phyloP scores from a whole-genome alignment of 2,888 invertebrate genomes.

The Cheilosia vernalis region DNA sequence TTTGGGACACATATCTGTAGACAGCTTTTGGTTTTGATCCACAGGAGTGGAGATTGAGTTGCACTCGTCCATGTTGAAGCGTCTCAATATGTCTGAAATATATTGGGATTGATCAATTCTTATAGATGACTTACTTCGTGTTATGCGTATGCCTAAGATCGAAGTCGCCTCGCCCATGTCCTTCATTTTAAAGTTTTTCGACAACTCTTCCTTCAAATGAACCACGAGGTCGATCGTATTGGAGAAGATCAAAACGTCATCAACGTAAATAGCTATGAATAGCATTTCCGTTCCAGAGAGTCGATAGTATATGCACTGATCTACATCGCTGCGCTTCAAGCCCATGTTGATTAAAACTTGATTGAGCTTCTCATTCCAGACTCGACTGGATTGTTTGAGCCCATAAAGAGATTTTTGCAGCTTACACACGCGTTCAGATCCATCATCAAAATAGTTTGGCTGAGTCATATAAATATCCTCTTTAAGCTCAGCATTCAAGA shows the following conservation, averaged over 20 bases:
- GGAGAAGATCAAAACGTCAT: constrained; percentile 52
- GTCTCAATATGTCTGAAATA: constrained; percentile 48
- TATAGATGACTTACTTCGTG: constrained; percentile 37
- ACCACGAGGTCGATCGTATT: constrained; percentile 31
- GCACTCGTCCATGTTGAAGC: constrained; percentile 40
- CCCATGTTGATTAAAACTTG: constrained; percentile 36
- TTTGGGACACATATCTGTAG: constrained; percentile 58
- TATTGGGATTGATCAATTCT: constrained; percentile 59
- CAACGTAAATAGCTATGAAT: constrained; percentile 57
- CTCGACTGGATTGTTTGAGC: constrained; percentile 47
- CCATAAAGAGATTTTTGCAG: constrained; percentile 70
- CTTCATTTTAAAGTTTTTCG: constrained; percentile 48
- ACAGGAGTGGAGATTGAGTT: constrained; percentile 15
- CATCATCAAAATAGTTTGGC: constrained; percentile 63
- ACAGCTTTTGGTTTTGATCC: constrained; percentile 42
- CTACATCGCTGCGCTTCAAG: constrained; percentile 42
- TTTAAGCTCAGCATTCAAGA: constrained; percentile 63
- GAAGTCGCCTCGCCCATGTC: constrained; percentile 54
- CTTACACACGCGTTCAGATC: constrained; percentile 24
- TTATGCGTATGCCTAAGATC: constrained; percentile 39
- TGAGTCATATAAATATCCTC: constrained; percentile 71
- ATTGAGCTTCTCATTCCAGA: constrained; percentile 52
- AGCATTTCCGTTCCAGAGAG: constrained; percentile 28
- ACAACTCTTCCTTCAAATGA: constrained; percentile 34
- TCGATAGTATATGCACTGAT: constrained; percentile 59